Evolutionary conservation across 2,113 vertebrate genomes (phyloP).

Genomic region (Anas platyrhynchos): DNA sequence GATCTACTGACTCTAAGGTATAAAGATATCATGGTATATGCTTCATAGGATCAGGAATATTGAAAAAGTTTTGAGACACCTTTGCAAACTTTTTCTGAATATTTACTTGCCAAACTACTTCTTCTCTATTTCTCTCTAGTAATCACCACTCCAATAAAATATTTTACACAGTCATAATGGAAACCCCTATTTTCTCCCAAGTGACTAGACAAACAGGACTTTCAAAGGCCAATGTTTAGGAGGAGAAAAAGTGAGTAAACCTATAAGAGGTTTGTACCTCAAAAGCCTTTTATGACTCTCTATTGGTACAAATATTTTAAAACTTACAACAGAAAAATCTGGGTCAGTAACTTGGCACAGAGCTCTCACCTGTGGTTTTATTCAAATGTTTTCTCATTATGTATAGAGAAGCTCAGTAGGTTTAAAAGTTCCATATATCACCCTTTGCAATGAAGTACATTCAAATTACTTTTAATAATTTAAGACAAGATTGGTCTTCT

Average conservation of each 20-base stretch:
- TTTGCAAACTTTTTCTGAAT: not conserved
- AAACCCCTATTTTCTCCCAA: not conserved
- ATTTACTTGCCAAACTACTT: not conserved
- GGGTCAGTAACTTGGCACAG: not conserved
- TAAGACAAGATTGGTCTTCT: not conserved
- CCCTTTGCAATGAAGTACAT: not conserved
- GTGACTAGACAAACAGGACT: not conserved
- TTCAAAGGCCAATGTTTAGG: not conserved
- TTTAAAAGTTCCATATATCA: not conserved
- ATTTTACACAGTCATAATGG: not conserved
- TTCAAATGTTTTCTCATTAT: not conserved
- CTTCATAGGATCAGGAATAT: not conserved
- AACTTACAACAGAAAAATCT: not conserved
- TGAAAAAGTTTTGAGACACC: not conserved
- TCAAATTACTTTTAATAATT: not conserved
- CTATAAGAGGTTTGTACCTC: not conserved
- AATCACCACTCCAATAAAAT: not conserved
- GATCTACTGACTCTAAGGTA: not conserved
- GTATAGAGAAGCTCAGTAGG: not conserved
- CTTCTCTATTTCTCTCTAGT: rapidly evolving
- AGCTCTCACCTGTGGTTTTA: not conserved
- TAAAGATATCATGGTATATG: not conserved
- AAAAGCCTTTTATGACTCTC: not conserved
- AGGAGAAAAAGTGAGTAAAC: not conserved
- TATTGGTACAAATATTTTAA: not conserved